Evolutionary conservation across 2,113 vertebrate genomes (phyloP), one percentile per base, ranked within the genome.

Genomic region (Bufo gargarizans): DNA sequence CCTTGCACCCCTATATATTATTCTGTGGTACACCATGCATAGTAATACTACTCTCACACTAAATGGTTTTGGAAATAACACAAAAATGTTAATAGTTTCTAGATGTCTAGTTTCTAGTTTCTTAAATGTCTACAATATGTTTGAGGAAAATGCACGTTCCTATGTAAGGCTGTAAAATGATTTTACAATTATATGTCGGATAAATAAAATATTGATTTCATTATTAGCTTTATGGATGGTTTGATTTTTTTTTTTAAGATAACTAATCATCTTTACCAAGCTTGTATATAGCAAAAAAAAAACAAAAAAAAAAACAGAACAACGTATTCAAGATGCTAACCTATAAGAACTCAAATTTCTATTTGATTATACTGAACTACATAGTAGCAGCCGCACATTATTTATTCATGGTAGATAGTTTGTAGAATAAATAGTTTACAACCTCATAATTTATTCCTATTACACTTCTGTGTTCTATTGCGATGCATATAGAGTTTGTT

Each of bases 11-110:
- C 13, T 56, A 8, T 45, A 58, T 79, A 79, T 58, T 55, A 79
- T 58, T 58, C 12, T 33, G 20, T 22, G 4, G 33, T 33, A 72
- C 9, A 50, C 45, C 16, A 20, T 4, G 0, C 47, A 47, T 19
- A 47, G 17, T 43, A 81, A 61, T 81, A 19, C 22, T 81, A 61
- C 9, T 9, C 22, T 61, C 33, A 61, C 56, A 20, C 56, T 61
- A 47, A 12, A 61, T 81, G 79, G 56, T 59, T 81, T 61, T 81
- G 79, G 79, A 81, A 81, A 81, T 19, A 81, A 10, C 17, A 61
- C 56, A 81, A 81, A 81, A 55, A 59, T 61, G 11, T 61, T 61
- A 81, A 45, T 61, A 45, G 0, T n/a, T 19, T 81, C 43, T 61
- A 47, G 22, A 33, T 33, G 33, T 33, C 33, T 33, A 33, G 33